A percentile compares a stretch with the other conserved stretches of the same genome.
phyloP scores from a whole-genome alignment of 2,888 invertebrate species.

The Hemicrepidius hirtus region DNA sequence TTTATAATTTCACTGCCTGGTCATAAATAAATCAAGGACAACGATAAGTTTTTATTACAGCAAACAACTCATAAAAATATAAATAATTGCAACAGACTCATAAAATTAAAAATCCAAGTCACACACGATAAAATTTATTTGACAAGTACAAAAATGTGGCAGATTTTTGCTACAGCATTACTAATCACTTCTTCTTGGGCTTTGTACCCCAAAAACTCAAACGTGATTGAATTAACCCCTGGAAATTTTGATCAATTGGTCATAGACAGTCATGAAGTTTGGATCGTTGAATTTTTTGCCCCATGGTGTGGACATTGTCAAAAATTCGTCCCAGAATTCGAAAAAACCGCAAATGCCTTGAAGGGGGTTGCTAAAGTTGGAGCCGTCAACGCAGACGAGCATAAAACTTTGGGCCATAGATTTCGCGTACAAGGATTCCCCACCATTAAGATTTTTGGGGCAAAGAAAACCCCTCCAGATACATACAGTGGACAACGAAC shows the following conservation, averaged over 20 bases:
- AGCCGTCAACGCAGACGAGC: constrained; percentile 93
- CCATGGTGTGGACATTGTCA: constrained; percentile 98
- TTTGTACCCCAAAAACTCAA: constrained; percentile 82
- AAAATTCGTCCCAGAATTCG: constrained; percentile 92
- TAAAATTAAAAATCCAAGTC: no score
- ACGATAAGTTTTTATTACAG: no score
- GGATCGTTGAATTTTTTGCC: constrained; percentile 97
- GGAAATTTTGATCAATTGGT: constrained; percentile 92
- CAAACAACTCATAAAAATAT: no score
- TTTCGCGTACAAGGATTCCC: constrained; percentile 95
- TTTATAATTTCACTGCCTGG: no score
- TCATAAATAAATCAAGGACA: no score
- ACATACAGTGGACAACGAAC: constrained; percentile 91
- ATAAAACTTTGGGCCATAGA: constrained; percentile 85
- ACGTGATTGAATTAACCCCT: constrained; percentile 89
- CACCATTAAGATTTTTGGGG: constrained; percentile 95
- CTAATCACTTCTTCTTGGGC: constrained; percentile 67
- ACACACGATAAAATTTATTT: no score
- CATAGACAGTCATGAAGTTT: constrained; percentile 87
- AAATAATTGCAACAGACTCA: no score
- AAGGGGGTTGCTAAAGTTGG: constrained; percentile 97
- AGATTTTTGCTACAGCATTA: constrained; percentile 48
- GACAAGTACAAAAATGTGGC: not conserved
- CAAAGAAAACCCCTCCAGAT: constrained; percentile 78
- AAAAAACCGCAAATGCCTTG: constrained; percentile 92